Evolutionary conservation across 1,140 invertebrate species (phyloP), one percentile per base, ranked within the genome.

Genomic region (Drosophila nigromelanica): DNA sequence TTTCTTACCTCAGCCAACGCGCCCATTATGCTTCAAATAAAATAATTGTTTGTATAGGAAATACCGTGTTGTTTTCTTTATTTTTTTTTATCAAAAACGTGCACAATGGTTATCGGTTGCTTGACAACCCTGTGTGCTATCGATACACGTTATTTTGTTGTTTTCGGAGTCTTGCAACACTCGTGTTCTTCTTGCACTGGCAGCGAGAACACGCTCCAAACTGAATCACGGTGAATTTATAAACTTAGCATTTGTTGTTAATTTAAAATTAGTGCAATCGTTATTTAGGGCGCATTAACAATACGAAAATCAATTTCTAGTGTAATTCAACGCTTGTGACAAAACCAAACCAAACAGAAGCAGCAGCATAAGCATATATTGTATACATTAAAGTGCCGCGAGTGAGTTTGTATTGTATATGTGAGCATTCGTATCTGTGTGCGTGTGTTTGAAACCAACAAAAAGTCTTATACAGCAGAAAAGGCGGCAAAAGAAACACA

Each of bases 401-500:
- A 30, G 21, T 52, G 14, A 59, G 11, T 67, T 60, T 45, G 47
- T 39, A 47, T 59, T 58, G 24, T 40, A 15, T 58, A 63, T 27
- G 43, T 47, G 56, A 4, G 10, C 14, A 30, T 62, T 5, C 24
- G 43, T 63, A 43, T 59, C 24, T 62, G 47, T 80, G 43, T 78
- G 40, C 24, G 30, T 73, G 62, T 87, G 75, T 87, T 78, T 86
- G 80, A 61, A 75, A 71, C 48, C 60, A 64, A 63, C 74, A 55
- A 80, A 78, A 80, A 74, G 51, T 80, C 77, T 60, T 71, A 80
- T 59, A 71, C 71, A 86, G 82, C 82, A 89, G 78, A 86, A 86
- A 87, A 86, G 82, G 82, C 82, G 82, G 82, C 83, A 87, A 86
- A 79, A 75, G 40, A 67, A 73, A 63, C 63, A 66, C 39, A 58